Evolutionary conservation across 2,113 vertebrate genomes (phyloP).

Genomic region (Varanus komodoensis): DNA sequence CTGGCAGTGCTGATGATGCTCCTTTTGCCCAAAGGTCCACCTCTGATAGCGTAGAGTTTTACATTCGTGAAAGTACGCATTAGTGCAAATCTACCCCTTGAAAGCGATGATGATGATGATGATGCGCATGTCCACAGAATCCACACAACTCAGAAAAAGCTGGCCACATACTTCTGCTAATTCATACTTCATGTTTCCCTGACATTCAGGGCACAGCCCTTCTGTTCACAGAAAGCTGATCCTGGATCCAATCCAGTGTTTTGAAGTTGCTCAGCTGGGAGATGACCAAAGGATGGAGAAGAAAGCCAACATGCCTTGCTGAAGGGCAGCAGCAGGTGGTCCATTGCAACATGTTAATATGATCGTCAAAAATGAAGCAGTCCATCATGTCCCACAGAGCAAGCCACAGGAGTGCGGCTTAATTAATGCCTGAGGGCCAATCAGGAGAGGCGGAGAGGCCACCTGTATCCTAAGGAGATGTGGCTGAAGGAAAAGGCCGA

Average conservation of each 20-base stretch:
- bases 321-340: not conserved
- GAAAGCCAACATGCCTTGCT: not conserved
- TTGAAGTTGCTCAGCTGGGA: not conserved
- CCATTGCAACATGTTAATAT: not conserved
- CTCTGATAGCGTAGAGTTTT: too few species aligned
- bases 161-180: too few species aligned
- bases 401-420: not conserved
- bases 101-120: too few species aligned
- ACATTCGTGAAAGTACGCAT: too few species aligned
- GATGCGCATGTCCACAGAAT: too few species aligned
- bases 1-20: too few species aligned
- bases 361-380: fast-evolving
- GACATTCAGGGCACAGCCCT: too few species aligned
- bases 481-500: not conserved
- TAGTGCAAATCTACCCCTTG: too few species aligned
- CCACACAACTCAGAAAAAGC: too few species aligned
- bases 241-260: not conserved
- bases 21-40: too few species aligned
- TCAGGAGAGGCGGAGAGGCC: not conserved
- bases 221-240: too few species aligned
- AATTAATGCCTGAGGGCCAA: slow-evolving; percentile 15
- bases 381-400: not conserved
- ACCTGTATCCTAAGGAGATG: not conserved
- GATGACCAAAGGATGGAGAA: not conserved
- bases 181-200: too few species aligned